A percentile compares a stretch with the other conserved stretches of the same genome.
phyloP scores from a whole-genome alignment of 2,797 vertebrate genomes.

The Erpetoichthys calabaricus region DNA sequence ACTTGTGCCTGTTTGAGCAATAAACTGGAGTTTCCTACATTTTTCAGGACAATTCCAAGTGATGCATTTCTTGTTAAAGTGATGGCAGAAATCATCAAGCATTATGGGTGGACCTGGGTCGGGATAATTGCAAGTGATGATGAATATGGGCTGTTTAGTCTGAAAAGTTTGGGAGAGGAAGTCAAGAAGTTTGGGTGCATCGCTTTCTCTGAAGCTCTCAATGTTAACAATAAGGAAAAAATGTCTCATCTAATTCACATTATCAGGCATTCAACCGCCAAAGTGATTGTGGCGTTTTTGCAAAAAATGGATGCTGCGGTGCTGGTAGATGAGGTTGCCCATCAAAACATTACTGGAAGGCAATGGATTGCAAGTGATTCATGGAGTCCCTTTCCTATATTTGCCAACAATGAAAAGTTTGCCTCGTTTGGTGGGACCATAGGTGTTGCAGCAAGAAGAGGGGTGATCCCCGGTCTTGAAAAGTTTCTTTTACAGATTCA shows the following conservation, averaged over 20 bases:
- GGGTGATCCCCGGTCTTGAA: conserved; percentile 8
- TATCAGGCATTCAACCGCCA: too few relatives aligned
- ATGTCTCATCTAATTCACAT: too few relatives aligned
- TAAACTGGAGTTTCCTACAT: conserved; percentile 55
- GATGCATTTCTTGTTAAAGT: conserved; percentile 46
- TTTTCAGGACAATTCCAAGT: conserved; percentile 51
- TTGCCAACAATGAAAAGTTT: conserved; percentile 7
- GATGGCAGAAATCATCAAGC: conserved; percentile 41
- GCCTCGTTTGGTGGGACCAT: conserved; percentile 12
- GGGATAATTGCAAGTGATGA: conserved; percentile 52
- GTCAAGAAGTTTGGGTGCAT: conserved; percentile 39
- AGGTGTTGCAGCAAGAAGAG: conserved; percentile 12
- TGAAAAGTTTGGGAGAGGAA: conserved; percentile 55
- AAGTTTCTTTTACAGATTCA: conserved; percentile 11
- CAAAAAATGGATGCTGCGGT: too few relatives aligned
- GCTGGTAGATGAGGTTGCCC: too few relatives aligned
- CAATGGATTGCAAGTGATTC: too few relatives aligned
- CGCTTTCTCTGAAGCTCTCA: conserved; percentile 46
- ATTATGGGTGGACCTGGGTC: conserved; percentile 67
- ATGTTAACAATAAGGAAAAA: too few relatives aligned
- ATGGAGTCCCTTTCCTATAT: too few relatives aligned
- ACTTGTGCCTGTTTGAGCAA: conserved; percentile 58
- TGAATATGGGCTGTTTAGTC: conserved; percentile 55
- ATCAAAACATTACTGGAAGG: too few relatives aligned
- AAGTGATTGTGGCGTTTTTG: too few relatives aligned